Evolutionary conservation across 1,140 invertebrate species (phyloP).

Genomic region (Gryllus bimaculatus): DNA sequence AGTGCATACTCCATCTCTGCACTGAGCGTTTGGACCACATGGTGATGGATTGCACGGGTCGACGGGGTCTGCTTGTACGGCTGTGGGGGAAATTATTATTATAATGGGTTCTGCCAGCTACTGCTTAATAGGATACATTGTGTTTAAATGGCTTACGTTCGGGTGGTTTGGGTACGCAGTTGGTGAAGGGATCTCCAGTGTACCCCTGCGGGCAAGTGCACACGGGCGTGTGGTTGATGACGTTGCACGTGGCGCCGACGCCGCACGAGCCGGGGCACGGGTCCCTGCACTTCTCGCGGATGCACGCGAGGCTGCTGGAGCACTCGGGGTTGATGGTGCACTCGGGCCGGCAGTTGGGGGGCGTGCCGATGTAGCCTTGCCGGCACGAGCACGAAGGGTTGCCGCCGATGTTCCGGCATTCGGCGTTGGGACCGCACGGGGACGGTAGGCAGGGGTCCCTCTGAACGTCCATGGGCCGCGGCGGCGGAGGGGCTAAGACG

Average conservation of each 20-base stretch:
- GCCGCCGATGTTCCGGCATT: conserved; percentile 48
- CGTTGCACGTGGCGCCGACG: conserved; percentile 50
- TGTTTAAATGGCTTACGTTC: conserved; percentile 29
- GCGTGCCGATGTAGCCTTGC: conserved; percentile 47
- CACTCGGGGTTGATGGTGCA: conserved; percentile 56
- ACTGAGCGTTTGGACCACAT: conserved; percentile 65
- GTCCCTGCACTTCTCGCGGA: conserved; percentile 56
- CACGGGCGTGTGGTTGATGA: conserved; percentile 53
- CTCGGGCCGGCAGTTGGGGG: conserved; percentile 56
- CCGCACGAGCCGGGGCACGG: conserved; percentile 56
- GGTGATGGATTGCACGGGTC: conserved; percentile 62
- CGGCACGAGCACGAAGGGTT: conserved; percentile 55
- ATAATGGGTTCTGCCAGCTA: background rate
- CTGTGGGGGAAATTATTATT: conserved; percentile 8
- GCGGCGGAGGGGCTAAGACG: conserved; percentile 33
- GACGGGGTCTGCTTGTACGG: conserved; percentile 39
- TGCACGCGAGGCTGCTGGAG: conserved; percentile 48
- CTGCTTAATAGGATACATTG: background rate
- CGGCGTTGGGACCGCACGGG: conserved; percentile 60
- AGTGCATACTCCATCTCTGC: conserved; percentile 50
- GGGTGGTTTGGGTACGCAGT: conserved; percentile 43
- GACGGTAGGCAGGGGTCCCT: conserved; percentile 52
- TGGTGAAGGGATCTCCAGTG: conserved; percentile 47
- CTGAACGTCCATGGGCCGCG: conserved; percentile 25
- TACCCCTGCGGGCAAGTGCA: conserved; percentile 49